These are phyloP conservation scores for Vulpes lagopus DNA, from an alignment of 2,113 vertebrate genomes.

Conservation along the genomic window DNA sequence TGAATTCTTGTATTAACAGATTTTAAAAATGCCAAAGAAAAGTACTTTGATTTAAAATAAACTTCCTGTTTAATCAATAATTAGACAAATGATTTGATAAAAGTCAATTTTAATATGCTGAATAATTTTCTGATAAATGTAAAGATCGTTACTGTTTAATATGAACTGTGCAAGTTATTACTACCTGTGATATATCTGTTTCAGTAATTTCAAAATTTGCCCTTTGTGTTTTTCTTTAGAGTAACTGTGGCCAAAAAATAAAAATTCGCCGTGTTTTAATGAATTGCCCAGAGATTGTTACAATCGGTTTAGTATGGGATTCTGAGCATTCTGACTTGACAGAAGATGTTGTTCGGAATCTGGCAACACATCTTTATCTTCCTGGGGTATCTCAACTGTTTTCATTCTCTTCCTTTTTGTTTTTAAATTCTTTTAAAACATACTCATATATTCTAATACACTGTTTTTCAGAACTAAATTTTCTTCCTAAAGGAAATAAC, in stretches of 20 bases:
- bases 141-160: neutral
- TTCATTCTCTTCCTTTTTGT: neutral
- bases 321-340: slow-evolving; percentile 96
- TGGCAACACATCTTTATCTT: slow-evolving; percentile 93
- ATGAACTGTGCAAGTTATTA: neutral
- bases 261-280: slow-evolving; percentile 97
- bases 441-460: fast-evolving
- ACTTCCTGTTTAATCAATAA: slow-evolving; percentile 23
- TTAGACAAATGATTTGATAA: neutral
- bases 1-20: slow-evolving; percentile 48
- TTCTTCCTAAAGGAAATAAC: neutral
- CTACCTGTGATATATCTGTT: neutral
- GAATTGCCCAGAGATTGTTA: slow-evolving; percentile 98
- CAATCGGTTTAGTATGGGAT: slow-evolving; percentile 98
- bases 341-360: slow-evolving; percentile 93
- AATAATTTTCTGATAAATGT: neutral
- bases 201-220: neutral
- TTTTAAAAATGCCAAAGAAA: neutral
- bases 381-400: slow-evolving; percentile 90
- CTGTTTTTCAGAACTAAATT: neutral
- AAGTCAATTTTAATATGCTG: slow-evolving; percentile 24
- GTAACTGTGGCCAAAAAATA: slow-evolving; percentile 97
- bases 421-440: neutral
- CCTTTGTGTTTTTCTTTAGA: slow-evolving; percentile 87
- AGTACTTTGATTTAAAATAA: slow-evolving; percentile 48